Percentiles rank a stretch among this genome's conserved stretches.
Evolutionary conservation across 1,140 invertebrate genomes (phyloP).

Genomic region (Scaptomyza graminum): DNA sequence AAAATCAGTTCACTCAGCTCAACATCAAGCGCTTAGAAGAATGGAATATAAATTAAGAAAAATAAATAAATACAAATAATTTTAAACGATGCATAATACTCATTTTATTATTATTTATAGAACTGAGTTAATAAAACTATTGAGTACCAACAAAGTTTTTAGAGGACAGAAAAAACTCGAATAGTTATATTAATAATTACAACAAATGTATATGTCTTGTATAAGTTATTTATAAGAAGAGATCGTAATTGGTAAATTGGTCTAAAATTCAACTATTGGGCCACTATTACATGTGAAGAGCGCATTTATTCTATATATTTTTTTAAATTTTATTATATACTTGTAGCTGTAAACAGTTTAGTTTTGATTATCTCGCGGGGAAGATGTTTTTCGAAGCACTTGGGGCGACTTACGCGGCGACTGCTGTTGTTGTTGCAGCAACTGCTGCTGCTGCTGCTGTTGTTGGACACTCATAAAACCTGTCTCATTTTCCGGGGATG

Average conservation of each 20-base stretch:
- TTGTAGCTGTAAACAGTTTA: slow-evolving; percentile 29
- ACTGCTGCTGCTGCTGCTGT: slow-evolving; percentile 48
- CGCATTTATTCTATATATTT: slow-evolving; percentile 43
- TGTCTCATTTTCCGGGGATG: slow-evolving; percentile 86
- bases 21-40: no score
- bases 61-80: background rate
- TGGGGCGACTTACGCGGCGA: slow-evolving; percentile 84
- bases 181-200: background rate
- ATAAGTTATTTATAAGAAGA: slow-evolving; percentile 6
- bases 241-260: slow-evolving; percentile 57
- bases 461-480: slow-evolving; percentile 56
- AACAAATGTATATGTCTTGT: background rate
- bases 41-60: no score
- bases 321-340: background rate
- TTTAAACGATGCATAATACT: slow-evolving; percentile 30
- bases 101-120: slow-evolving; percentile 28
- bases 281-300: slow-evolving; percentile 38
- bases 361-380: slow-evolving; percentile 57
- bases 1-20: no score
- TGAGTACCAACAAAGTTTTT: slow-evolving; percentile 20
- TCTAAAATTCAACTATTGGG: slow-evolving; percentile 66
- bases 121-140: slow-evolving; percentile 21
- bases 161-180: slow-evolving; percentile 1
- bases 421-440: slow-evolving; percentile 38
- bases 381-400: slow-evolving; percentile 68